A percentile compares a stretch with the other conserved stretches of the same genome.
Conservation (phyloP, 2,797 vertebrate species). For the Helostoma temminkii region DNA sequence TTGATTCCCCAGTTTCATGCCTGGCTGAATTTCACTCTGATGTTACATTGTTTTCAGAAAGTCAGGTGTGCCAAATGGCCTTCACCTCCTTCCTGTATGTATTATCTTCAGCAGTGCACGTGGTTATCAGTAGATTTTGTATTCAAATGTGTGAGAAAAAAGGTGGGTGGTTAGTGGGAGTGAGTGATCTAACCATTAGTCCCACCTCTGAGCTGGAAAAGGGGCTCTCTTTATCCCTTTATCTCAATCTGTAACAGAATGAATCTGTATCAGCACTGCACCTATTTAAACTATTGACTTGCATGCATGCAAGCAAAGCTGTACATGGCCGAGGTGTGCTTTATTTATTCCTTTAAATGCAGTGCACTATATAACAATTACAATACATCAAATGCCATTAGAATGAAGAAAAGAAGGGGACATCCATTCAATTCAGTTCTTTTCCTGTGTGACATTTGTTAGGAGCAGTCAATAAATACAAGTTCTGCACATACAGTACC, state of each 20-base stretch:
- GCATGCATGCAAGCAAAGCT: conserved; percentile 39
- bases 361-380: background rate
- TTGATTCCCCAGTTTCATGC: conserved; percentile 75
- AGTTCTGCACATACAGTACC: conserved; percentile 9
- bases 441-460: conserved; percentile 27
- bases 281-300: conserved; percentile 48
- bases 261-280: conserved; percentile 40
- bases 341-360: conserved; percentile 20
- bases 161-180: background rate
- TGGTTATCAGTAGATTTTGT: conserved; percentile 14
- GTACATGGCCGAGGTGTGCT: conserved; percentile 7
- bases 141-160: conserved; percentile 29
- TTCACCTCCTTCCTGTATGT: conserved; percentile 21
- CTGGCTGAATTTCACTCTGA: conserved; percentile 63
- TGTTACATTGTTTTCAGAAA: conserved; percentile 67
- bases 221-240: conserved; percentile 45
- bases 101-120: background rate
- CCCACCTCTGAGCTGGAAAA: conserved; percentile 25
- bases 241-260: conserved; percentile 37
- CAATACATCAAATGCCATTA: background rate
- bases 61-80: conserved; percentile 53
- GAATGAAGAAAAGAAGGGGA: conserved; percentile 10
- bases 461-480: conserved; percentile 15
- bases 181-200: conserved; percentile 34
- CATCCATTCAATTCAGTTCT: background rate